Base-by-base conservation (phyloP, 2,797 vertebrate genomes). In the Lindbergichthys nudifrons region DNA sequence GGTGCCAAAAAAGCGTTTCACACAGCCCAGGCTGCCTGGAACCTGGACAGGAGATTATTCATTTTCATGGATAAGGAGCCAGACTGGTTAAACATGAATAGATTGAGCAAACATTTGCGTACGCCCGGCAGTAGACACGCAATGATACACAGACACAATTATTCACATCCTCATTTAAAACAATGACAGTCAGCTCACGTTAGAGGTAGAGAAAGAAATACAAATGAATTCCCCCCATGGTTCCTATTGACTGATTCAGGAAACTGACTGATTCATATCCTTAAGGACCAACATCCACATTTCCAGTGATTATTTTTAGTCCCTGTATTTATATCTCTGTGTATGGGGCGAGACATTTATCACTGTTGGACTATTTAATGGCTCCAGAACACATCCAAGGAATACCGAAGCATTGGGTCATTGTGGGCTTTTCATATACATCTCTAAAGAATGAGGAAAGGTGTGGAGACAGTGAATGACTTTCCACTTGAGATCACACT, bases 181-280 rank as follows among this genome's bases (percentile, higher is more conserved):
- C 87, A 92, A 92, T 89, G 88, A 87, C 74, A 66, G 47, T 36
- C 70, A 61, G 67, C 70, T 77, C 63, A 62, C 57, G 73, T 72
- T 39, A 61, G 46, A 82, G 48, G 70, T 54, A 65, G 61, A 80
- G 70, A 65, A 62, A 81, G 71, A 83, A 79, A 81, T 80, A 88
- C 43, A 88, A 80, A 89, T 77, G 64, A 77, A 67, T 58, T 70
- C 57, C 73, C 59, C 52, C 41, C 50, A 62, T 42, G 41, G 63
- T 57, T 53, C 75, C 21, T 3, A 36, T 54, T 68, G 75, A 71
- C 79, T 57, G 67, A 64, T 73, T 52, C 89, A 93, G 93, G 93
- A 93, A 93, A 92, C 56, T 1, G 58, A 91, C 75, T 91, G 90
- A 92, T 92, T 95, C 89, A 93, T 88, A 92, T 93, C 93, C 92